Conservation (phyloP, 92 coral and sea anemone genomes). For the Phenganax marumi region DNA sequence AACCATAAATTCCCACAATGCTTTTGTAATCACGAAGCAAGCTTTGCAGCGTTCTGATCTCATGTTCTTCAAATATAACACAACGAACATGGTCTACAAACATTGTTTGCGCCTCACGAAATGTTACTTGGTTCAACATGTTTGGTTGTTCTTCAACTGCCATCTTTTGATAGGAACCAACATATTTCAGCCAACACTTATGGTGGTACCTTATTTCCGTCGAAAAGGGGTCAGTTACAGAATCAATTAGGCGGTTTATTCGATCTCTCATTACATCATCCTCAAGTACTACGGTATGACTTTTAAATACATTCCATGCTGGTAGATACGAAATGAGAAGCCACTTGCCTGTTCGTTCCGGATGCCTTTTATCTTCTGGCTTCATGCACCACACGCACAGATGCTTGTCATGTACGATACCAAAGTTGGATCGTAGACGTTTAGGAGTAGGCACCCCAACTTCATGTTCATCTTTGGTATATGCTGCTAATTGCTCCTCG, state of each 20-base stretch:
- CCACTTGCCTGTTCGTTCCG: conserved; percentile 4
- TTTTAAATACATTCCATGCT: conserved; percentile 34
- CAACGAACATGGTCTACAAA: conserved; percentile 29
- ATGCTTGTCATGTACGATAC: conserved; percentile 25
- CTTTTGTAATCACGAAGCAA: conserved; percentile 25
- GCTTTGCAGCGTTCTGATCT: conserved; percentile 32
- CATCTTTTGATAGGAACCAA: conserved; percentile 26
- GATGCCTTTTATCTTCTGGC: conserved; percentile 16
- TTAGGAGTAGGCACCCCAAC: neutral
- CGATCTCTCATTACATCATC: conserved; percentile 25
- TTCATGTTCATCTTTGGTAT: neutral
- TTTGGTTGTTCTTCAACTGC: conserved; percentile 21
- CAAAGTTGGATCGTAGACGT: conserved; percentile 20
- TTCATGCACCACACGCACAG: conserved; percentile 26
- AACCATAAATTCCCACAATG: conserved; percentile 10
- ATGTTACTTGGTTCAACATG: neutral
- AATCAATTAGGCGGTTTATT: conserved; percentile 22
- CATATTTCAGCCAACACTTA: conserved; percentile 20
- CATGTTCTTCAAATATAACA: conserved; percentile 27
- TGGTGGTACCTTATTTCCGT: conserved; percentile 29
- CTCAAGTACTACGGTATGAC: conserved; percentile 19
- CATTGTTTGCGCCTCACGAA: conserved; percentile 30
- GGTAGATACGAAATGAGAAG: conserved; percentile 28
- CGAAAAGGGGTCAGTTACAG: conserved; percentile 24
- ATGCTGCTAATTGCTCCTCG: neutral